Conservation (phyloP, 2,888 invertebrate species). For the Synergus laeviventris region DNA sequence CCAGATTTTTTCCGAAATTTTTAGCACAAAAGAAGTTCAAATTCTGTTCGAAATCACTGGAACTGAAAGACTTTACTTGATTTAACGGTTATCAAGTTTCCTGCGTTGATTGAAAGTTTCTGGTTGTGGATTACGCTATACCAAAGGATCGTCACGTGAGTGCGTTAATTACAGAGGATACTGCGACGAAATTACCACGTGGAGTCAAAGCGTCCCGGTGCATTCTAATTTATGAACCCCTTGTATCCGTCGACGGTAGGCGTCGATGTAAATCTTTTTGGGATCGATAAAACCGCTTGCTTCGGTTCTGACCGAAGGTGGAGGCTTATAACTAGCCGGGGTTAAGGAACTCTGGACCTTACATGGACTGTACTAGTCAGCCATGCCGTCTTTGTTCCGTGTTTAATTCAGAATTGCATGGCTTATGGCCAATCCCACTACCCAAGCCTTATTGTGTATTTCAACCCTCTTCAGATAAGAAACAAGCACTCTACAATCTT, state of each 20-base stretch:
- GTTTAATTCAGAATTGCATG: conserved; percentile 23
- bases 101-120: neutral
- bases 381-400: conserved; percentile 42
- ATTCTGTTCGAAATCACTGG: neutral
- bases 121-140: neutral
- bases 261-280: conserved; percentile 70
- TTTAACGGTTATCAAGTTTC: neutral
- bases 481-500: neutral
- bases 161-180: conserved; percentile 52
- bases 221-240: conserved; percentile 68
- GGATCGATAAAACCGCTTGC: conserved; percentile 69
- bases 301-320: conserved; percentile 61
- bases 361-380: conserved; percentile 43
- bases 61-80: neutral
- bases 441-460: neutral
- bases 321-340: conserved; percentile 65
- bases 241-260: conserved; percentile 48
- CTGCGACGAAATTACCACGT: conserved; percentile 45
- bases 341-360: conserved; percentile 70
- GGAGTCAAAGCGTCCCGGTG: conserved; percentile 44
- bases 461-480: conserved; percentile 8
- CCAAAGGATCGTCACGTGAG: conserved; percentile 23
- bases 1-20: too few relatives aligned
- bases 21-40: neutral
- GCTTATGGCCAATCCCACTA: conserved; percentile 8